Conservation (phyloP, 2,888 invertebrate species). For the Ophion ellenae region DNA sequence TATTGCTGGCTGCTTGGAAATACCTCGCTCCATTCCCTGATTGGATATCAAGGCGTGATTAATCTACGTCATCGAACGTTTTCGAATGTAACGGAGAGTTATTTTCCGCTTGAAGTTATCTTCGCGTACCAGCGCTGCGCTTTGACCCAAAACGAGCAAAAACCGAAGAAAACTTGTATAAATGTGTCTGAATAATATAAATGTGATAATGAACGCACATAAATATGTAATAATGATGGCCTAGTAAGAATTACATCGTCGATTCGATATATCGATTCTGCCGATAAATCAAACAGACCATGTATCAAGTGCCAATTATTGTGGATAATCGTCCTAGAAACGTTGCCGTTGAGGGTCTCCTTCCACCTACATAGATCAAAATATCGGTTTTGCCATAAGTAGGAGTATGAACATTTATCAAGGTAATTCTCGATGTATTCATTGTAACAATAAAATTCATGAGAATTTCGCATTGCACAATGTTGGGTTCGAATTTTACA, state of each 20-base stretch:
- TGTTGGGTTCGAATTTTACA: not conserved
- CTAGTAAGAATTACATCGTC: not conserved
- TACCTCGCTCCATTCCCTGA: constrained; percentile 14
- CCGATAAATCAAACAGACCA: not conserved
- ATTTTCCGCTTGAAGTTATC: not conserved
- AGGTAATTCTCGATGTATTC: not conserved
- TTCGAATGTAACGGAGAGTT: too few species aligned
- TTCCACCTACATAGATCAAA: too few species aligned
- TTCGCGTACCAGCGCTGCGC: not conserved
- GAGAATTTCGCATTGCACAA: not conserved
- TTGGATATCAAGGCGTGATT: constrained; percentile 27
- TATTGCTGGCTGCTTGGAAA: constrained; percentile 21
- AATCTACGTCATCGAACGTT: not conserved
- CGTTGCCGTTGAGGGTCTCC: too few species aligned
- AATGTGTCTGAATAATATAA: not conserved
- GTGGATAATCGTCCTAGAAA: too few species aligned
- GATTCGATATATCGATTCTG: not conserved
- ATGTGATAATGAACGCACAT: not conserved
- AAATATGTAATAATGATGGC: not conserved
- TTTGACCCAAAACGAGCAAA: not conserved
- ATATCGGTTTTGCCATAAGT: not conserved
- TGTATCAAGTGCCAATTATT: too few species aligned
- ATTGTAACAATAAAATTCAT: not conserved
- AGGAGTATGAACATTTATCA: not conserved
- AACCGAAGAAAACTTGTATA: not conserved